Evolutionary conservation across 2,888 invertebrate genomes (phyloP).

Genomic region (Trachelus troglodyta): DNA sequence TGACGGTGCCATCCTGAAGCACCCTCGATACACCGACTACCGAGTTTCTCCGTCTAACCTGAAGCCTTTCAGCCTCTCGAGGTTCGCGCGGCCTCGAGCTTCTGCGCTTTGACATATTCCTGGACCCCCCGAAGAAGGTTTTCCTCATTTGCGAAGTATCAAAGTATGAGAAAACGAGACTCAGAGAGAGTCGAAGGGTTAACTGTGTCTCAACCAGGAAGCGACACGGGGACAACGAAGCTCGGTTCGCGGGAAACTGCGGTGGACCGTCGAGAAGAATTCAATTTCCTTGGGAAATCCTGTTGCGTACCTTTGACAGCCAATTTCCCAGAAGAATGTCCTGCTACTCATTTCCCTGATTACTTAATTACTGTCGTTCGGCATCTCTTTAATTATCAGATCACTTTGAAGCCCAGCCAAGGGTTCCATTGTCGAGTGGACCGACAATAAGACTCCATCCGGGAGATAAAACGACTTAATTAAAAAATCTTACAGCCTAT

Average conservation of each 20-base stretch:
- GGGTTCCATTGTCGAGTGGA: not conserved
- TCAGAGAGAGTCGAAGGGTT: not conserved
- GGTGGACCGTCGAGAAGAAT: too few species aligned
- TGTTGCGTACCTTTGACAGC: too few species aligned
- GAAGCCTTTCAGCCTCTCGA: conserved; percentile 18
- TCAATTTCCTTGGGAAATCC: too few species aligned
- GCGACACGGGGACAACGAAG: too few species aligned
- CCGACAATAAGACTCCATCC: conserved; percentile 5
- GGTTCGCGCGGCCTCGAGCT: conserved; percentile 8
- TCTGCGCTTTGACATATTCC: conserved; percentile 11
- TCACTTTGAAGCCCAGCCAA: not conserved
- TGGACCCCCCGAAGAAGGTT: conserved; percentile 1
- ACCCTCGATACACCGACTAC: conserved; percentile 33
- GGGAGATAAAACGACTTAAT: conserved; percentile 17
- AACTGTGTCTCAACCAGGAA: too few species aligned
- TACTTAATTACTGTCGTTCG: conserved; percentile 7
- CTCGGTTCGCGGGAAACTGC: too few species aligned
- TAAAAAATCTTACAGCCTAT: conserved; percentile 2
- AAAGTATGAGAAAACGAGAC: too few species aligned
- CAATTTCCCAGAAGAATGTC: too few species aligned
- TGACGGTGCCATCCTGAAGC: conserved; percentile 53
- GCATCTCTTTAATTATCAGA: conserved; percentile 24
- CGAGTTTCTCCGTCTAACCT: conserved; percentile 45
- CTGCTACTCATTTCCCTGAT: too few species aligned
- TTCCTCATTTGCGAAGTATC: too few species aligned